Conservation (phyloP, 2,113 vertebrate species). For the Gopherus flavomarginatus region DNA sequence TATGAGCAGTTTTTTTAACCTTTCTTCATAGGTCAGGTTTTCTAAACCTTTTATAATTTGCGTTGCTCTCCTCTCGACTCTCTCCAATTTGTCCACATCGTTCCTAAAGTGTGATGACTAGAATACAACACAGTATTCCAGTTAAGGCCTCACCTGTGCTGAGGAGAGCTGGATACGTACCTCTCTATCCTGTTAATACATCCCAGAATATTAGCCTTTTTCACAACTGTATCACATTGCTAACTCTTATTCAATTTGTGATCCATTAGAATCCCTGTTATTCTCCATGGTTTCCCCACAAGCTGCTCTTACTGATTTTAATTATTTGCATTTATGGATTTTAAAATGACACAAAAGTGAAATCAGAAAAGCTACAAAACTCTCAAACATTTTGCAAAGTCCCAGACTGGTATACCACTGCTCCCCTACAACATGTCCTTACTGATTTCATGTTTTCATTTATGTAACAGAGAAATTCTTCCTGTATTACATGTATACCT, state of each 20-base stretch:
- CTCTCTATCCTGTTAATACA: not conserved
- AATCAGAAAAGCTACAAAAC: not conserved
- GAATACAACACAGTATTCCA: not conserved
- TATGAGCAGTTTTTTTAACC: not conserved
- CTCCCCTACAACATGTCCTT: not conserved
- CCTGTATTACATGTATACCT: not conserved
- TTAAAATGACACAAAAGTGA: not conserved
- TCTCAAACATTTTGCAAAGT: not conserved
- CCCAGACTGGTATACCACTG: not conserved
- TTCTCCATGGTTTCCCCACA: not conserved
- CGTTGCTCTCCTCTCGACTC: not conserved
- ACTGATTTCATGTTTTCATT: not conserved
- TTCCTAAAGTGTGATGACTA: not conserved
- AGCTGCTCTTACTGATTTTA: not conserved
- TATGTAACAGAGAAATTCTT: not conserved
- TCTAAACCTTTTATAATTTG: not conserved
- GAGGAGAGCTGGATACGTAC: not conserved
- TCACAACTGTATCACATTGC: not conserved
- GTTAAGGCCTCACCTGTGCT: not conserved
- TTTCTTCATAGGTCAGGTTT: not conserved
- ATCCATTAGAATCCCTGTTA: not conserved
- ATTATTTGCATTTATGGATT: not conserved
- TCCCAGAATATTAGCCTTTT: not conserved
- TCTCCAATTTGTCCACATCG: not conserved
- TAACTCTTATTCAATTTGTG: not conserved